Evolutionary conservation across 2,113 vertebrate genomes (phyloP).

Genomic region (Sorex araneus): DNA sequence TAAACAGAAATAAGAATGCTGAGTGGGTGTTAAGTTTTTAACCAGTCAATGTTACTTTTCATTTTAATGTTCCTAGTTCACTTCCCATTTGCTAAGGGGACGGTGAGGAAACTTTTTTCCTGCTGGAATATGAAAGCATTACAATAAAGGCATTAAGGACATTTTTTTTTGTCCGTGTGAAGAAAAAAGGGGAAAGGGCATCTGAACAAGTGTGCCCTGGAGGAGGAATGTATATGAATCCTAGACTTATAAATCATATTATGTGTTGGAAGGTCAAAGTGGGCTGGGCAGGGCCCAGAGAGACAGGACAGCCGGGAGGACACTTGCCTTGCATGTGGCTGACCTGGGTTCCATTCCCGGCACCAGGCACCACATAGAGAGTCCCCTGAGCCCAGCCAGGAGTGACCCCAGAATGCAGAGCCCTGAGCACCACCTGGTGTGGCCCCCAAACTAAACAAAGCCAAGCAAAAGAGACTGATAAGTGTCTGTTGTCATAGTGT

Average conservation of each 20-base stretch:
- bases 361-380: too few species aligned
- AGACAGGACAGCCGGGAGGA: too few species aligned
- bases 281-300: too few species aligned
- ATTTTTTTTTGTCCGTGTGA: constrained; percentile 26
- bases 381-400: too few species aligned
- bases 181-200: not conserved
- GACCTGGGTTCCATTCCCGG: too few species aligned
- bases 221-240: not conserved
- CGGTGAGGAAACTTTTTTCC: not conserved
- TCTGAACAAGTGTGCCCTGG: not conserved
- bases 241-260: not conserved
- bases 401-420: too few species aligned
- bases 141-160: not conserved
- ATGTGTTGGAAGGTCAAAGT: too few species aligned
- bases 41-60: not conserved
- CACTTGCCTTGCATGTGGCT: too few species aligned
- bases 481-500: too few species aligned
- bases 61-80: not conserved
- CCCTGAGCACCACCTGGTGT: too few species aligned
- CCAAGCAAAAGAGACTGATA: too few species aligned
- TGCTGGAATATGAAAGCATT: not conserved
- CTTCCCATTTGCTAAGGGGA: not conserved
- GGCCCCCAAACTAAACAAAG: too few species aligned
- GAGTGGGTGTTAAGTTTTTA: not conserved
- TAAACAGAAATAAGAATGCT: not conserved